Conservation (phyloP, 2,113 vertebrate species). For the Elaphurus davidianus region DNA sequence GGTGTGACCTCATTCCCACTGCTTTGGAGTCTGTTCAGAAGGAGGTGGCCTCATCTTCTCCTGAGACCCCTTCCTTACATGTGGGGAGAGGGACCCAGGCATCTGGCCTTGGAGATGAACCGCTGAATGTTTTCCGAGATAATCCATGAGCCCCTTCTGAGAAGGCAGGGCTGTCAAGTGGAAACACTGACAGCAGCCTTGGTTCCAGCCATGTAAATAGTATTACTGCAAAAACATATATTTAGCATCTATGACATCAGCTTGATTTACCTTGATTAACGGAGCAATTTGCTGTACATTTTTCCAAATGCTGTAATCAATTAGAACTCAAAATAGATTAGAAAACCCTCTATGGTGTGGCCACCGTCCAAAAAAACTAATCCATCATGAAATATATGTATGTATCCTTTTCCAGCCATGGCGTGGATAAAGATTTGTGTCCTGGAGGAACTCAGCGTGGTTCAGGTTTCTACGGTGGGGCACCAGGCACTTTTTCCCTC, state of each 20-base stretch:
- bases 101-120: background rate
- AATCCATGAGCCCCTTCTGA: background rate
- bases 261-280: constrained; percentile 79
- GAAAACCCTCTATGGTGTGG: constrained; percentile 72
- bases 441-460: background rate
- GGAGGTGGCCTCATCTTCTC: background rate
- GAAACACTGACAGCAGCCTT: constrained; percentile 48
- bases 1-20: background rate
- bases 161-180: constrained; percentile 33
- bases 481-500: background rate
- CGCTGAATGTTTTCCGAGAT: constrained; percentile 27
- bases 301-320: constrained; percentile 75
- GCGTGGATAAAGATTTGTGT: constrained; percentile 30
- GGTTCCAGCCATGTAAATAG: constrained; percentile 14
- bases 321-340: constrained; percentile 75
- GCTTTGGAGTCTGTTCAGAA: background rate
- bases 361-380: constrained; percentile 73
- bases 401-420: background rate
- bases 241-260: constrained; percentile 71
- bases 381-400: constrained; percentile 46
- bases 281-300: constrained; percentile 71
- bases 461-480: background rate
- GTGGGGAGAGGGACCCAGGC: background rate
- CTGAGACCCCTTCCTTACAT: background rate
- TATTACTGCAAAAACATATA: constrained; percentile 47